phyloP scores from a whole-genome alignment of 2,113 vertebrate species.

The Callorhinus ursinus region DNA sequence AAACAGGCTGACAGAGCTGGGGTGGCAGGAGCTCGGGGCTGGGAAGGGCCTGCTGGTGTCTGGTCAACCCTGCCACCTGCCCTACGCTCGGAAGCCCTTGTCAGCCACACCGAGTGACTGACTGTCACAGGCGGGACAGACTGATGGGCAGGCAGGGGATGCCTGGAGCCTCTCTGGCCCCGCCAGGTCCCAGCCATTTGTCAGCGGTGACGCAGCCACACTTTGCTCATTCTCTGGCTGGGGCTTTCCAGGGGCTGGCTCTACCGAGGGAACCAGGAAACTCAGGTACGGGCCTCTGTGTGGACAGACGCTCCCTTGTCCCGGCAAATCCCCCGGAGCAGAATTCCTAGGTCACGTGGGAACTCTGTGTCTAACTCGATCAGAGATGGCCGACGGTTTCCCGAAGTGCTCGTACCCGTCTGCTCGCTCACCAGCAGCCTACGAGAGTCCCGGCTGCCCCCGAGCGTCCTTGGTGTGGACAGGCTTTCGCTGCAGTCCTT shows the following conservation, averaged over 20 bases:
- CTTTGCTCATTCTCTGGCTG: too few species aligned
- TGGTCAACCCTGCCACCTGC: accelerated
- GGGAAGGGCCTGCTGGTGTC: accelerated
- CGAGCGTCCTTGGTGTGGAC: accelerated
- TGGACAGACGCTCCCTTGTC: accelerated
- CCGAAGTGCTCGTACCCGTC: not conserved
- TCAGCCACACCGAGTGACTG: not conserved
- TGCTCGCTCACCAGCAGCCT: accelerated
- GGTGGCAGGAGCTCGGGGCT: not conserved
- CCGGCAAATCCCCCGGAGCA: accelerated
- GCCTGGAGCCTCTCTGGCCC: not conserved
- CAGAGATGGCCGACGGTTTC: not conserved
- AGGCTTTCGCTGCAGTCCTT: accelerated
- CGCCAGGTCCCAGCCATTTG: accelerated
- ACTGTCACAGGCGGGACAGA: accelerated
- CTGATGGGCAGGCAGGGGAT: not conserved
- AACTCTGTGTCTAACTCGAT: accelerated
- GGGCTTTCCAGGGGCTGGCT: too few species aligned
- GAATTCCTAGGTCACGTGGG: accelerated
- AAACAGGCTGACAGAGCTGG: not conserved
- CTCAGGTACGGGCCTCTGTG: accelerated
- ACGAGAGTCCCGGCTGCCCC: accelerated
- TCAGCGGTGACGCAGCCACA: accelerated
- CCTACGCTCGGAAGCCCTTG: not conserved
- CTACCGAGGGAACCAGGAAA: accelerated